Percentiles rank a stretch among this genome's conserved stretches.
phyloP scores from a whole-genome alignment of 2,888 invertebrate genomes.

The Andrena trimmerana region DNA sequence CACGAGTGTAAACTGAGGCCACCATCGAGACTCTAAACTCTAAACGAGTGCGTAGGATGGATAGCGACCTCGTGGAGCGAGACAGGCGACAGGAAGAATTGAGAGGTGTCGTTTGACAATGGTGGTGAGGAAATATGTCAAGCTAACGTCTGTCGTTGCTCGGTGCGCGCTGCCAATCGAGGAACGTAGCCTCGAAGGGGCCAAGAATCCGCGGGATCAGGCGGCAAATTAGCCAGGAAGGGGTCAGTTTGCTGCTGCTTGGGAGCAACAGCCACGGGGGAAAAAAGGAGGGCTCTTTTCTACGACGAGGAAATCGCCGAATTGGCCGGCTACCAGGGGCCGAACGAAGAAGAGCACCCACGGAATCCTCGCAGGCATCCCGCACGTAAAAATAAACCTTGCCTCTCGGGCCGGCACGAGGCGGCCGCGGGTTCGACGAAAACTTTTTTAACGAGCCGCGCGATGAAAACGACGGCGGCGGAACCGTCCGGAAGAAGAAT shows the following conservation, averaged over 20 bases:
- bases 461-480: constrained; percentile 47
- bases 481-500: constrained; percentile 22
- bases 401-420: constrained; percentile 25
- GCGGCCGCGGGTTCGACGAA: constrained; percentile 48
- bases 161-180: constrained; percentile 20
- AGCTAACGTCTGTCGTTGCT: constrained; percentile 23
- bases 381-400: constrained; percentile 67
- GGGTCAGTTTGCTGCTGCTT: constrained; percentile 4
- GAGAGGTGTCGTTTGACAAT: constrained; percentile 27
- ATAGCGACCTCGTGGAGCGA: not conserved
- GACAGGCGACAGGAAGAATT: not conserved
- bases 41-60: too few species aligned
- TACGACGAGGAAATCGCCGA: constrained; percentile 60
- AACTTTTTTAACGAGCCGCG: constrained; percentile 62
- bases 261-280: constrained; percentile 4
- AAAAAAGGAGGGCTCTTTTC: constrained; percentile 44
- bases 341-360: constrained; percentile 46
- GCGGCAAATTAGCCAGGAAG: not conserved
- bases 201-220: constrained; percentile 31
- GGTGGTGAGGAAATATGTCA: constrained; percentile 29
- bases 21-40: too few species aligned
- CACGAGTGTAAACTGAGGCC: too few species aligned
- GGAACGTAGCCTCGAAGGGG: not conserved
- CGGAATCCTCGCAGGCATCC: constrained; percentile 67
- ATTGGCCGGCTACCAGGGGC: constrained; percentile 64